A percentile compares a stretch with the other conserved stretches of the same genome.
Conservation (phyloP, 2,888 invertebrate species). For the Piscicola geometra region DNA sequence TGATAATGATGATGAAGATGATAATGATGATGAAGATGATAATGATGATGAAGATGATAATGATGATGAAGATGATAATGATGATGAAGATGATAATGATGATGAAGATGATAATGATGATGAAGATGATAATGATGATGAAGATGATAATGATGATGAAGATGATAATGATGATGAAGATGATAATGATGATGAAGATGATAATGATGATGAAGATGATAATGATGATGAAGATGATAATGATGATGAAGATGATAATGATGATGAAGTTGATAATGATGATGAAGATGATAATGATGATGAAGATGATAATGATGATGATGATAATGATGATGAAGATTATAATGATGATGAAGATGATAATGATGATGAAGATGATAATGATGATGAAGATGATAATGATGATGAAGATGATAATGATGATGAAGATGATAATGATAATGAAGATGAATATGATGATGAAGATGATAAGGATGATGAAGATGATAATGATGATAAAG, state of each 20-base stretch:
- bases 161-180: constrained; percentile 28
- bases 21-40: constrained; percentile 29
- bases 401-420: constrained; percentile 33
- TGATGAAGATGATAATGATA: constrained; percentile 14
- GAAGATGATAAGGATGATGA: too few relatives aligned
- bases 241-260: constrained; percentile 23
- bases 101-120: constrained; percentile 26
- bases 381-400: constrained; percentile 16
- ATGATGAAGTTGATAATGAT: constrained; percentile 29
- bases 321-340: constrained; percentile 26
- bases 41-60: constrained; percentile 25
- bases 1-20: constrained; percentile 26
- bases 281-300: constrained; percentile 19
- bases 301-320: constrained; percentile 29
- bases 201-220: constrained; percentile 24
- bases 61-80: constrained; percentile 21
- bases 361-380: constrained; percentile 4
- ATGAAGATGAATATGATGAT: not conserved
- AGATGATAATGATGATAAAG: too few relatives aligned
- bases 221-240: constrained; percentile 27
- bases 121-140: constrained; percentile 29
- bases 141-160: constrained; percentile 21
- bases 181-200: constrained; percentile 25
- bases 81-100: constrained; percentile 25
- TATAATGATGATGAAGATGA: constrained; percentile 18